A percentile compares a stretch with the other conserved stretches of the same genome.
Conservation (phyloP, 2,113 vertebrate species). For the Nothocercus nigrocapillus region DNA sequence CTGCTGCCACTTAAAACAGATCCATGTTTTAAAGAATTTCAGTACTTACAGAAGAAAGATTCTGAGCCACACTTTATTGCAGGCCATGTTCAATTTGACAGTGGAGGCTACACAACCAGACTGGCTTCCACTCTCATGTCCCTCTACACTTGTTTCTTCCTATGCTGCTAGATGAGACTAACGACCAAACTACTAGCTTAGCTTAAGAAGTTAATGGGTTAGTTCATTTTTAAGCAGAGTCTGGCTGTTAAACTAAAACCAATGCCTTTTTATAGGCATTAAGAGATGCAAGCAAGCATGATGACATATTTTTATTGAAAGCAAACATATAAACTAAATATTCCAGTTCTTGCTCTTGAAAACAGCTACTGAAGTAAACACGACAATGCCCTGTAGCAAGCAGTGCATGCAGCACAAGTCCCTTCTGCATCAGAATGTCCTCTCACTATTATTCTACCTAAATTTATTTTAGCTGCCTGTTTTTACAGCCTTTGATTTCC, state of each 20-base stretch:
- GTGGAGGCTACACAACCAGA: accelerated
- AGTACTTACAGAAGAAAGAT: neutral
- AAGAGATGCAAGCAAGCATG: neutral
- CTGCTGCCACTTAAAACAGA: neutral
- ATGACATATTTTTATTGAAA: neutral
- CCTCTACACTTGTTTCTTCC: neutral
- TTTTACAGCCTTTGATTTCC: neutral
- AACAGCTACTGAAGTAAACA: accelerated
- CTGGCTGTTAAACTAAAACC: neutral
- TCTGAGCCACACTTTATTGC: neutral
- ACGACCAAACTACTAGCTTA: neutral
- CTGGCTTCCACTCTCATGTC: neutral
- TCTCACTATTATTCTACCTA: neutral
- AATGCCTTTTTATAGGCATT: neutral
- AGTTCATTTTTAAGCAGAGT: neutral
- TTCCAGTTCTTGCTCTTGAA: neutral
- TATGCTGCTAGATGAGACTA: neutral
- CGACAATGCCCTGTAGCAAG: neutral
- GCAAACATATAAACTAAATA: neutral
- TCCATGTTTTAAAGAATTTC: neutral
- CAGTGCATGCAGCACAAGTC: neutral
- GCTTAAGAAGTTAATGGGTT: neutral
- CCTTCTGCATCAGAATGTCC: neutral
- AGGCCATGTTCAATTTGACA: neutral
- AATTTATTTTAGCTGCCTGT: neutral